Evolutionary conservation across 92 coral and sea anemone genomes (phyloP), one percentile per base, ranked within the genome.

Genomic region (Pocillopora grandis): DNA sequence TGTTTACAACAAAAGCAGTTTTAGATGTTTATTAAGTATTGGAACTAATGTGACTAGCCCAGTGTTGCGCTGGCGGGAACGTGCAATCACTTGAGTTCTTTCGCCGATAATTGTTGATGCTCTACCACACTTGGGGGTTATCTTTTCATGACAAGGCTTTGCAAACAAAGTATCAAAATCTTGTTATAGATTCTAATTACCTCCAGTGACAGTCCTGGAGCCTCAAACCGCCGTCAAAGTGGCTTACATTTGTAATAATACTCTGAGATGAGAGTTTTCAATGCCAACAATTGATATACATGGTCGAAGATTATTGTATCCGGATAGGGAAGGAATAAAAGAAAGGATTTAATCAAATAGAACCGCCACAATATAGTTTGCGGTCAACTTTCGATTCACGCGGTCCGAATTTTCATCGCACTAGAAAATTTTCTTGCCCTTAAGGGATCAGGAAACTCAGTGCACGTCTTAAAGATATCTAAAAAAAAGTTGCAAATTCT

Each of bases 241-340:
- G 59, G 56, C 23, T 58, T 80, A 57, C 19, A 31, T 69, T 80
- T 69, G 76, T 52, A 80, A 71, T 71, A 57, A 59, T 49, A 71
- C 42, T 71, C 77, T 15, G 60, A 3, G 73, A 57, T 76, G 35
- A 69, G 56, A 70, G 66, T 61, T 62, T 61, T 52, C 76, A 42
- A 37, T 20, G 69, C 60, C 66, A 58, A 63, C 12, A 36, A 77
- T 79, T 79, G 66, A 62, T 58, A 19, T 66, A 55, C 18, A n/a
- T 17, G 15, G 52, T 23, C 27, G 35, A 20, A 37, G 20, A 57
- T 80, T 23, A 71, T 68, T 57, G 66, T 58, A 42, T 81, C 85
- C 85, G 77, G 85, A 12, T 61, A 35, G 77, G 85, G 85, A 70
- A 77, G 85, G 80, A 31, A 78, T 70, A 70, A 48, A 48, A 37